These are phyloP conservation scores for Antrozous pallidus DNA, from an alignment of 2,797 vertebrate species.

Conservation along the genomic window DNA sequence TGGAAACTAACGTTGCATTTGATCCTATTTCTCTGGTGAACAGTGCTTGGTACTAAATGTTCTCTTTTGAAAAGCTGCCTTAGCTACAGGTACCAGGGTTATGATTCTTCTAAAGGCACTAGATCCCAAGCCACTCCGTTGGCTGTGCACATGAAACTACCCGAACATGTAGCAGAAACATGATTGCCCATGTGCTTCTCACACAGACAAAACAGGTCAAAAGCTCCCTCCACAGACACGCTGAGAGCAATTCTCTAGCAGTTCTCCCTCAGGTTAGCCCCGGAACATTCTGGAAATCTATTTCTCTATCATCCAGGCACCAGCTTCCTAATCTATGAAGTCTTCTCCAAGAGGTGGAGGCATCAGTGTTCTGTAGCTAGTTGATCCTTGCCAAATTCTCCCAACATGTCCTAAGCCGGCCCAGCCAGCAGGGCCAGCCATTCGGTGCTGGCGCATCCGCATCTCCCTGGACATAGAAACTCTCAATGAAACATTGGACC, in stretches of 20 bases:
- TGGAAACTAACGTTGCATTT: background rate
- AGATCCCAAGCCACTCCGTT: background rate
- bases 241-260: background rate
- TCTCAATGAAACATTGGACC: background rate
- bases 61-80: background rate
- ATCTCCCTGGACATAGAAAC: slow-evolving; percentile 11
- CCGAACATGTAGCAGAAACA: background rate
- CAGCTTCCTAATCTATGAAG: background rate
- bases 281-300: slow-evolving; percentile 71
- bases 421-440: slow-evolving; percentile 69
- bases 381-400: slow-evolving; percentile 72
- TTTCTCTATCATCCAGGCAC: background rate
- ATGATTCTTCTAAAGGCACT: background rate
- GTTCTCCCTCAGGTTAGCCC: slow-evolving; percentile 54
- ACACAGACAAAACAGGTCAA: background rate
- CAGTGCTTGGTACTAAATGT: background rate
- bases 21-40: background rate
- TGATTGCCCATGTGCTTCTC: background rate
- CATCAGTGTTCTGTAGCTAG: background rate
- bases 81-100: background rate
- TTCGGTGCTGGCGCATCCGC: slow-evolving; percentile 54
- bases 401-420: slow-evolving; percentile 76
- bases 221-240: background rate
- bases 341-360: background rate
- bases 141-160: background rate